A percentile compares a stretch with the other conserved stretches of the same genome.
phyloP scores from a whole-genome alignment of 1,140 invertebrate species.

The Drosophila ogumai region DNA sequence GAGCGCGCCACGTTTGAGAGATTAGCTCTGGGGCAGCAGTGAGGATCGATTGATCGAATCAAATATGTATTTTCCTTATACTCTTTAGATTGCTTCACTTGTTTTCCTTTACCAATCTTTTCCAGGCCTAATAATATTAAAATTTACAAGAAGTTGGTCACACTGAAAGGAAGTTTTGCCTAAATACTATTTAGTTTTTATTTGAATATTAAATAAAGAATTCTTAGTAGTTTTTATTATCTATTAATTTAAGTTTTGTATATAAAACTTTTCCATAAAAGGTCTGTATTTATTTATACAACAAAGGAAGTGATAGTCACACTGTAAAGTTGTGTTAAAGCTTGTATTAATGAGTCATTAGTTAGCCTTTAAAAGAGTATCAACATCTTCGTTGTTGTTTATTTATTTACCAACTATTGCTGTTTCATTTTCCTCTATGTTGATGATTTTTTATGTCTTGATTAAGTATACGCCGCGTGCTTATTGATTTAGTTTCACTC shows the following conservation, averaged over 20 bases:
- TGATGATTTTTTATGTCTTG: slow-evolving; percentile 66
- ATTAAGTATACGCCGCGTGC: slow-evolving; percentile 73
- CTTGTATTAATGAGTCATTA: no score
- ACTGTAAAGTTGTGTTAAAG: not conserved
- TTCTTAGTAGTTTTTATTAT: not conserved
- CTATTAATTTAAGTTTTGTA: no score
- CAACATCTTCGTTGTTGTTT: not conserved
- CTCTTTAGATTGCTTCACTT: not conserved
- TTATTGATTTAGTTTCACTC: slow-evolving; percentile 78
- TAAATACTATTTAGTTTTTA: no score
- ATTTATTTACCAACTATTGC: not conserved
- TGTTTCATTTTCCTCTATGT: not conserved
- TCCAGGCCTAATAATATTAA: not conserved
- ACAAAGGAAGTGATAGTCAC: not conserved
- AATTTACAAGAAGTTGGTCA: not conserved
- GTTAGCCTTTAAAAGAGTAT: not conserved
- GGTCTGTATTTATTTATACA: no score
- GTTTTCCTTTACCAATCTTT: not conserved
- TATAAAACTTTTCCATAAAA: no score
- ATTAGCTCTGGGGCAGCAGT: slow-evolving; percentile 34
- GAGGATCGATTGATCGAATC: slow-evolving; percentile 14
- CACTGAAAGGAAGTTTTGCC: not conserved
- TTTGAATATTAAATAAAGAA: no score
- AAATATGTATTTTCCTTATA: slow-evolving; percentile 6
- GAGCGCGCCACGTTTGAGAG: slow-evolving; percentile 29